Conservation (phyloP, 1,140 invertebrate species). For the Drosophila subobscura region DNA sequence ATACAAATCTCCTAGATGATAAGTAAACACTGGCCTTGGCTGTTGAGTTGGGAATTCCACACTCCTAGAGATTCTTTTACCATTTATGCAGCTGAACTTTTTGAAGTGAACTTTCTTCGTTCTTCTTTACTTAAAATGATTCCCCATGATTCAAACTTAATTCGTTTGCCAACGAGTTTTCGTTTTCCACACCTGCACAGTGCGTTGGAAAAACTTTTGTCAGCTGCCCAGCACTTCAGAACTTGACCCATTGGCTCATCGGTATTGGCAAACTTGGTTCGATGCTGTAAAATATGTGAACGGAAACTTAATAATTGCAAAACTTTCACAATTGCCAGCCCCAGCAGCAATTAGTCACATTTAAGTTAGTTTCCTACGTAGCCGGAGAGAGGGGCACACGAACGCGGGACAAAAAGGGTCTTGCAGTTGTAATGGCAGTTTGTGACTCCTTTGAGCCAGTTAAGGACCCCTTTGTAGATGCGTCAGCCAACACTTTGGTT, state of each 20-base stretch:
- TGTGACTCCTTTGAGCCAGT: constrained; percentile 13
- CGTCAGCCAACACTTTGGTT: constrained; percentile 23
- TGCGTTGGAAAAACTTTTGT: constrained; percentile 33
- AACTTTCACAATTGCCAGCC: constrained; percentile 17
- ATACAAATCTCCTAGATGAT: too few relatives aligned
- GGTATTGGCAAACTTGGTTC: constrained; percentile 26
- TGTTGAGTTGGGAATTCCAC: too few relatives aligned
- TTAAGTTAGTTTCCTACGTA: constrained; percentile 6
- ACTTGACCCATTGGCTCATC: background rate
- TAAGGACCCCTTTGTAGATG: constrained; percentile 4
- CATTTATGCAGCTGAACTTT: too few relatives aligned
- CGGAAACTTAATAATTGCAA: constrained; percentile 42
- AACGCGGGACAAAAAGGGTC: background rate
- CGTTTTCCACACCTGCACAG: constrained; percentile 1
- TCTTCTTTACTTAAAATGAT: too few relatives aligned
- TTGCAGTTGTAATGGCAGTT: constrained; percentile 18
- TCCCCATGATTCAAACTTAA: constrained; percentile 1
- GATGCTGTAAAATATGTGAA: constrained; percentile 22
- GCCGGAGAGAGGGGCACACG: background rate
- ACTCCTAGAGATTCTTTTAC: too few relatives aligned
- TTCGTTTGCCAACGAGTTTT: constrained; percentile 3
- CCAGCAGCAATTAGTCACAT: constrained; percentile 38
- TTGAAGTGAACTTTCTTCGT: too few relatives aligned
- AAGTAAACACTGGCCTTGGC: too few relatives aligned
- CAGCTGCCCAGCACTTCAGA: constrained; percentile 13